A percentile compares a stretch with the other conserved stretches of the same genome.
These are phyloP conservation scores for Ophioninae sp. DNA, from an alignment of 2,888 invertebrate species.

Conservation along the genomic window DNA sequence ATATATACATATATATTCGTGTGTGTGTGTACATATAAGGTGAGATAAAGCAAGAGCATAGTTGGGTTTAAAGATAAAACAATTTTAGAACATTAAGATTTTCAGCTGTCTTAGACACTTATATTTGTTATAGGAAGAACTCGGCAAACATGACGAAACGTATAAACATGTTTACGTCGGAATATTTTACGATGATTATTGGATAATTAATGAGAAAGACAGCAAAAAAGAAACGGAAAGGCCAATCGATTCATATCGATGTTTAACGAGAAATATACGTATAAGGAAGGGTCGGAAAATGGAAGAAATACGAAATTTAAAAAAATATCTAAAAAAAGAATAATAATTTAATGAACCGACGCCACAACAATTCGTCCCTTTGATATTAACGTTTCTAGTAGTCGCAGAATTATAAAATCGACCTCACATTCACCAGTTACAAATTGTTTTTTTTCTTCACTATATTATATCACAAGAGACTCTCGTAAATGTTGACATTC, in stretches of 20 bases:
- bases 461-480: conserved; percentile 10
- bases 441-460: not conserved
- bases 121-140: conserved; percentile 71
- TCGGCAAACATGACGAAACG: conserved; percentile 65
- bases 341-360: conserved; percentile 37
- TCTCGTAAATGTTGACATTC: conserved; percentile 13
- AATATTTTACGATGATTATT: conserved; percentile 54
- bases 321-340: conserved; percentile 22
- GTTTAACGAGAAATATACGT: conserved; percentile 23
- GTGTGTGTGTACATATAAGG: conserved; percentile 14
- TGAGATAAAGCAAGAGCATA: conserved; percentile 54
- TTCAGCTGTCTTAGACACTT: conserved; percentile 81
- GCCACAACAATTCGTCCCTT: conserved; percentile 59
- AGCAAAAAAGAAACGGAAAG: not conserved
- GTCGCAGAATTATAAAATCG: conserved; percentile 41
- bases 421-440: conserved; percentile 20
- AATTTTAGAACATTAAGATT: conserved; percentile 64
- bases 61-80: conserved; percentile 62
- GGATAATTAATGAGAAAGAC: conserved; percentile 43
- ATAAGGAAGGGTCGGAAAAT: not conserved
- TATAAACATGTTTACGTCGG: conserved; percentile 64
- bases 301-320: conserved; percentile 7
- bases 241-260: conserved; percentile 33
- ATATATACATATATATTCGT: conserved; percentile 21
- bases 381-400: conserved; percentile 54